phyloP scores from a whole-genome alignment of 2,113 vertebrate species.

The Agelaius tricolor region DNA sequence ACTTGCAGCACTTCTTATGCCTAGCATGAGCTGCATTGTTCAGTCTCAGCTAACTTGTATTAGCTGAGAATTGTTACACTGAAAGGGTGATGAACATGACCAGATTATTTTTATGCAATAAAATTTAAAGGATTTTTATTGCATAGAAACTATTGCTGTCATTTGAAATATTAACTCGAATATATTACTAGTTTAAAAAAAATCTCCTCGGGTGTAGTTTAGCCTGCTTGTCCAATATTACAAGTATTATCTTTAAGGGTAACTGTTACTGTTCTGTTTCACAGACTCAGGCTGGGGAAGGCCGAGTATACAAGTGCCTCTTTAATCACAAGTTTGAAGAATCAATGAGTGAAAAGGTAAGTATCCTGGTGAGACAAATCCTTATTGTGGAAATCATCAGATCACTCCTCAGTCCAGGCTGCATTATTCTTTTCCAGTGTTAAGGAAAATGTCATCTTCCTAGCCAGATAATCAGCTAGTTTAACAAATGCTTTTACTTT shows the following conservation, averaged over 20 bases:
- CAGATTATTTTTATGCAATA: background rate
- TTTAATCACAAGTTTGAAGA: constrained; percentile 99
- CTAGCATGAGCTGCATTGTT: background rate
- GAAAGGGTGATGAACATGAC: background rate
- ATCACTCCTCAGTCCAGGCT: background rate
- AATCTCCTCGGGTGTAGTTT: background rate
- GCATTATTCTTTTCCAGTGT: background rate
- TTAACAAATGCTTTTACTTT: constrained; percentile 16
- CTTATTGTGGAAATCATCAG: background rate
- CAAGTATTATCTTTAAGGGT: background rate
- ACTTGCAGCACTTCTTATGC: background rate
- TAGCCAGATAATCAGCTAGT: background rate
- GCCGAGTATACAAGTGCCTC: constrained; percentile 96
- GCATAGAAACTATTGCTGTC: background rate
- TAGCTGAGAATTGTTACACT: background rate
- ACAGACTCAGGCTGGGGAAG: constrained; percentile 93
- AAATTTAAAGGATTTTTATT: background rate
- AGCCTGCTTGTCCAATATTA: background rate
- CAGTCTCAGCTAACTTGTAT: background rate
- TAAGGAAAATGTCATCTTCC: background rate
- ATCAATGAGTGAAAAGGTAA: constrained; percentile 92
- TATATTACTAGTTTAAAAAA: background rate
- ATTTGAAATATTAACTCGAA: background rate
- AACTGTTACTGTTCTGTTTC: constrained; percentile 42
- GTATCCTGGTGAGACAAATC: constrained; percentile 21